Evolutionary conservation across 2,113 vertebrate genomes (phyloP), one percentile per base, ranked within the genome.

Genomic region (Hoplias malabaricus): DNA sequence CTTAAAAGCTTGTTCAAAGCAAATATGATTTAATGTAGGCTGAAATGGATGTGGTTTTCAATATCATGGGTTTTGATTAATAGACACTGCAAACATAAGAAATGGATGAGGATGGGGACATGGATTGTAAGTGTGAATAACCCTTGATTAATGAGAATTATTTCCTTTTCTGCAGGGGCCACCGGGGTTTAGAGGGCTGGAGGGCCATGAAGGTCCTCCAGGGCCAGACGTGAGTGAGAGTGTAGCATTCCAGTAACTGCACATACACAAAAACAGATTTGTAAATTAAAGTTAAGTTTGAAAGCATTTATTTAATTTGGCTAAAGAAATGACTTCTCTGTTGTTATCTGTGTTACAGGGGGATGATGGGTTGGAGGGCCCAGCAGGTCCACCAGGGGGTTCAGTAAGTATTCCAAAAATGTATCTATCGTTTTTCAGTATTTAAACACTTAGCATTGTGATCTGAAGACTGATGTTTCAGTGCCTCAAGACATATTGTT

Each of bases 181-280:
- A 80, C 83, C 10, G 0, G 95, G 95, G 16, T 78, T 82, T 43
- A 92, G 92, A 84, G 94, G 95, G 33, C 77, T 48, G 0, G 6
- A 19, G 0, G 95, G 95, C 11, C 82, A 82, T 42, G 93, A 92
- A 68, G 95, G 95, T 2, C 79, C 88, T 0, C 0, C 54, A 13
- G 95, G 95, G 1, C 89, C 81, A 0, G 88, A 92, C 84, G 95
- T 97, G 85, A 94, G 94, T 87, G 21, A 76, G 43, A 23, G 23
- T 14, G 61, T 48, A 34, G 56, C 19, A 19, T 14, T 6, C 21
- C 27, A 40, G 14, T 23, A n/a, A 43, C 29, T 13, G 21, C 23
- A 12, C 25, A 34, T 19, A 36, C 10, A 42, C 25, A 56, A 9
- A 40, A 50, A n/a, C n/a, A n/a, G n/a, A n/a, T n/a, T n/a, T n/a